Percentiles rank a stretch among this genome's conserved stretches.
Evolutionary conservation across 1,140 invertebrate genomes (phyloP).

Genomic region (Sinella curviseta): DNA sequence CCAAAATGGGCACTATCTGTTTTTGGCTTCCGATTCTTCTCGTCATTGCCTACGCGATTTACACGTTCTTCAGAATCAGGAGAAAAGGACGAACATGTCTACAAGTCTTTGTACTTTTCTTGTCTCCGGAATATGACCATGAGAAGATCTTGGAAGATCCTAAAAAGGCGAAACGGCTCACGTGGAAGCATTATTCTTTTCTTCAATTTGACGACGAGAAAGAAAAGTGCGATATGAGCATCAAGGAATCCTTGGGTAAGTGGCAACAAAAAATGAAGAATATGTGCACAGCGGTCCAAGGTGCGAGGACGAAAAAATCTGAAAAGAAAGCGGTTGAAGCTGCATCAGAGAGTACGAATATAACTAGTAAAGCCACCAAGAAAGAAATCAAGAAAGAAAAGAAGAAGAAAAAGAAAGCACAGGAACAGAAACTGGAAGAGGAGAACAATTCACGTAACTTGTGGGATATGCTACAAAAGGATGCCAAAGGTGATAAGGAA

Average conservation of each 20-base stretch:
- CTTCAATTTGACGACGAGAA: not conserved
- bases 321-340: no score
- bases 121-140: not conserved
- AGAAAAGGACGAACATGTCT: not conserved
- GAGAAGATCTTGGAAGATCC: not conserved
- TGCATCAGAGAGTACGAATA: no score
- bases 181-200: not conserved
- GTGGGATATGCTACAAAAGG: no score
- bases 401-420: not conserved
- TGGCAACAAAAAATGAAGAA: no score
- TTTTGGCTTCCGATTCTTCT: no score
- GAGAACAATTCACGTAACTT: no score
- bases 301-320: not conserved
- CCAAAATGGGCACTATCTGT: no score
- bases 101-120: not conserved
- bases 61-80: not conserved
- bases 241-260: no score
- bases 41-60: not conserved
- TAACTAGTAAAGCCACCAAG: not conserved
- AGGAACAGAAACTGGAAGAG: not conserved
- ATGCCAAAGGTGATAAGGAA: no score
- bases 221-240: no score
- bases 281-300: not conserved
- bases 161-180: not conserved
- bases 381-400: not conserved